Evolutionary conservation across 2,888 invertebrate species (phyloP), one percentile per base, ranked within the genome.

Genomic region (Stenoptilia bipunctidactyla): DNA sequence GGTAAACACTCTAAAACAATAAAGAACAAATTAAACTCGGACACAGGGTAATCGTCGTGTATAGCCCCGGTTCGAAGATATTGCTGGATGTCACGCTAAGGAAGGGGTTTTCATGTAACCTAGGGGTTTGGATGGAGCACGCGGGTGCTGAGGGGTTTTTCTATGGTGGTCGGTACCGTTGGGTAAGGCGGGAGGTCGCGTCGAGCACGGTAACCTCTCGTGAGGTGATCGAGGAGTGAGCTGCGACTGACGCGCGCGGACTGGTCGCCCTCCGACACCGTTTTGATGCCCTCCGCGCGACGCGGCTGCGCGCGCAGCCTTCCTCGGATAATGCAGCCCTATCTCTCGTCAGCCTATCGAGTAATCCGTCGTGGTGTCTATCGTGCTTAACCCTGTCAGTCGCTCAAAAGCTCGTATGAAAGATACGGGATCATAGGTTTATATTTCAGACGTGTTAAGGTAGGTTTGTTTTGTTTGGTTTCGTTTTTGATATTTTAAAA

Each of bases 241-340:
- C 58, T 53, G 52, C 56, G 61, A 53, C n/a, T 50, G 57, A 73
- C 70, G 62, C 82, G 82, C 73, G 77, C 77, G 73, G 60, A 59
- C 63, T 64, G 74, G 55, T 51, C 74, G 82, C 82, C 75, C 74
- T 75, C 76, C 75, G 74, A 69, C 70, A 69, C 70, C 82, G 75
- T 67, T 80, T 73, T 83, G 80, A 75, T 61, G 69, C 76, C 74
- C 79, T 76, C 77, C 72, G 71, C 76, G 60, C 71, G 71, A 71
- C 75, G 72, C 74, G 58, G 52, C 56, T 77, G 82, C 79, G 82
- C 83, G 83, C 83, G 82, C 83, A 79, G 51, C 53, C 51, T 45
- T 56, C 53, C 56, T 55, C 51, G 65, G 70, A 71, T 79, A 82
- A 80, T 73, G 82, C 77, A 66, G 80, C 71, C 79, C 82, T 74